Percentiles rank a stretch among this genome's conserved stretches.
These are phyloP conservation scores for Carduelis carduelis DNA, from an alignment of 2,797 vertebrate species.

Conservation along the genomic window DNA sequence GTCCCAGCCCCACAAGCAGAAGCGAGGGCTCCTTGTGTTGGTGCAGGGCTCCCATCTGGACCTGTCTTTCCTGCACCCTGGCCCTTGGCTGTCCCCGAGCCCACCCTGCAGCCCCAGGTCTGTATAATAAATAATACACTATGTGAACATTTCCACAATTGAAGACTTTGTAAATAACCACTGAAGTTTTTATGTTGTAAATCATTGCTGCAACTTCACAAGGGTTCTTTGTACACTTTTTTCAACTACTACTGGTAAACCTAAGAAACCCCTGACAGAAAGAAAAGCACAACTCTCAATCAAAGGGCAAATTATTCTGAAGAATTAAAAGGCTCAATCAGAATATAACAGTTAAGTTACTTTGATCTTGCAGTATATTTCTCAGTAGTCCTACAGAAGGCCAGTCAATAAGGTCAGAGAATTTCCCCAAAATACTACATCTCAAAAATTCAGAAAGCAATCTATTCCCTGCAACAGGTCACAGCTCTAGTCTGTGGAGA, in stretches of 20 bases:
- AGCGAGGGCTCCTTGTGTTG: rapidly evolving
- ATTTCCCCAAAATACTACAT: neutral
- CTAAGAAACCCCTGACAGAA: neutral
- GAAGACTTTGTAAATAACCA: neutral
- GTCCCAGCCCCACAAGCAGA: rapidly evolving
- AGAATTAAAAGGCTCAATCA: neutral
- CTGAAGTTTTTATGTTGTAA: neutral
- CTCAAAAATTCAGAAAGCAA: neutral
- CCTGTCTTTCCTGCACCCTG: neutral
- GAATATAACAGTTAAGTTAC: neutral
- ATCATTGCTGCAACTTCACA: neutral
- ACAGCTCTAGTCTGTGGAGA: neutral
- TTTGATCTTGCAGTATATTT: neutral
- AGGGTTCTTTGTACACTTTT: neutral
- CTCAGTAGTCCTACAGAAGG: neutral
- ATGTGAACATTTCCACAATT: neutral
- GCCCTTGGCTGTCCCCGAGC: neutral
- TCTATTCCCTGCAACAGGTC: neutral
- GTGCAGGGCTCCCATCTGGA: neutral
- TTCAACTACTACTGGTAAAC: neutral
- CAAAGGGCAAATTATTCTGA: neutral
- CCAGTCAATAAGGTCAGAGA: neutral
- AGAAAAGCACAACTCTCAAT: neutral
- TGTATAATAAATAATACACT: neutral
- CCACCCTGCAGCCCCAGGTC: neutral